phyloP scores from a whole-genome alignment of 2,797 vertebrate genomes.

The Enteromius unitaeniatus region DNA sequence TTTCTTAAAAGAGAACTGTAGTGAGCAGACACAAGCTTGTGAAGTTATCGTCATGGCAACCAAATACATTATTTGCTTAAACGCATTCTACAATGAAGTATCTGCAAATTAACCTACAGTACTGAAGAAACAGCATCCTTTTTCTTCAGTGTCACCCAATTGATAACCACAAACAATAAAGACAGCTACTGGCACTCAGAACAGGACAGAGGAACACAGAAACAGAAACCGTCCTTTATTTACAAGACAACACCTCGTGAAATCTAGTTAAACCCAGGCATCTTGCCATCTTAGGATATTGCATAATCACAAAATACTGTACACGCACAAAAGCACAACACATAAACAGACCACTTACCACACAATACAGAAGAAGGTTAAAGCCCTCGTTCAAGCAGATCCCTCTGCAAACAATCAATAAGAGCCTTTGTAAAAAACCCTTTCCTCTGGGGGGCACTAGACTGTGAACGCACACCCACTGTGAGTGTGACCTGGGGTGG shows the following conservation, averaged over 20 bases:
- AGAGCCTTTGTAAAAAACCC: constrained; percentile 26
- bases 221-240: not conserved
- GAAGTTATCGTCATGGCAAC: not conserved
- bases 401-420: constrained; percentile 58
- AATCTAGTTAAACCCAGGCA: not conserved
- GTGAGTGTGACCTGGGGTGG: not conserved
- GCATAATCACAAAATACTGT: not conserved
- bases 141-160: not conserved
- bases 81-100: too few relatives aligned
- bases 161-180: constrained; percentile 15
- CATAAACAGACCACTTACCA: constrained; percentile 59
- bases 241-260: not conserved
- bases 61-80: not conserved
- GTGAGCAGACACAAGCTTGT: not conserved
- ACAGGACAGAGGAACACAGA: not conserved
- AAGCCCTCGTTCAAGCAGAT: constrained; percentile 70
- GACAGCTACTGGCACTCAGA: not conserved
- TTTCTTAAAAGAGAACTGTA: not conserved
- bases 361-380: constrained; percentile 69
- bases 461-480: constrained; percentile 38
- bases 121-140: not conserved
- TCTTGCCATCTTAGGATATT: not conserved
- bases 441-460: constrained; percentile 49
- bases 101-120: not conserved
- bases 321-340: constrained; percentile 24